Evolutionary conservation across 2,888 invertebrate genomes (phyloP).

Genomic region (Monopis laevigella): DNA sequence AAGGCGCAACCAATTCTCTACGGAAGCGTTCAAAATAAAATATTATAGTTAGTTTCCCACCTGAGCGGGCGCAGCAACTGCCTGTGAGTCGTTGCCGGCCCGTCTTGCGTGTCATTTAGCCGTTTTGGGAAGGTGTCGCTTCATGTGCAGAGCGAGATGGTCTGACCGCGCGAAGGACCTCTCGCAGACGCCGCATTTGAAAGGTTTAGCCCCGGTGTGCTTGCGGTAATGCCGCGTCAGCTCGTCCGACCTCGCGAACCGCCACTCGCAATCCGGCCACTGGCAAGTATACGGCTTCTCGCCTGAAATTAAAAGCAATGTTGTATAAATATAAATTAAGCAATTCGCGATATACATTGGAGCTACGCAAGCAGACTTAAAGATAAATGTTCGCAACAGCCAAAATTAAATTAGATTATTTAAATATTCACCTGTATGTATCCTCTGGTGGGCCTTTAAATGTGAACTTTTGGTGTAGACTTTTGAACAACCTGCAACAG

Average conservation of each 20-base stretch:
- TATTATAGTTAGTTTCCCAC: constrained; percentile 24
- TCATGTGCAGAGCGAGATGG: constrained; percentile 96
- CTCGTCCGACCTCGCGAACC: constrained; percentile 96
- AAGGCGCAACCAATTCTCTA: too few relatives aligned
- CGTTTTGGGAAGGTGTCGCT: constrained; percentile 92
- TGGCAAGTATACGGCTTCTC: constrained; percentile 98
- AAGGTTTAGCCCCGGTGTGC: constrained; percentile 97
- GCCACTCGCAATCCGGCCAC: constrained; percentile 98
- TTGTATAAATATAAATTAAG: background rate
- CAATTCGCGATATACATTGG: background rate
- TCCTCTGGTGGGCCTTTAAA: constrained; percentile 96
- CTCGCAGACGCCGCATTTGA: constrained; percentile 95
- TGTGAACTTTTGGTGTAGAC: constrained; percentile 98
- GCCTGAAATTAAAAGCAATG: constrained; percentile 66
- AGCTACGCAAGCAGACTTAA: background rate
- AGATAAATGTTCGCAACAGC: background rate
- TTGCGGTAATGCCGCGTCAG: constrained; percentile 96
- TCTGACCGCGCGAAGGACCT: constrained; percentile 95
- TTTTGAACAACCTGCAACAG: constrained; percentile 88
- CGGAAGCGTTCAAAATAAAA: background rate
- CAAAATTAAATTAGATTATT: too few relatives aligned
- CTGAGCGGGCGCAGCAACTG: constrained; percentile 38
- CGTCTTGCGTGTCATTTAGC: constrained; percentile 71
- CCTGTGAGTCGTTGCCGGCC: constrained; percentile 54
- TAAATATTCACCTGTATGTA: constrained; percentile 87